Evolutionary conservation across 2,797 vertebrate genomes (phyloP).

Genomic region (Anableps anableps): DNA sequence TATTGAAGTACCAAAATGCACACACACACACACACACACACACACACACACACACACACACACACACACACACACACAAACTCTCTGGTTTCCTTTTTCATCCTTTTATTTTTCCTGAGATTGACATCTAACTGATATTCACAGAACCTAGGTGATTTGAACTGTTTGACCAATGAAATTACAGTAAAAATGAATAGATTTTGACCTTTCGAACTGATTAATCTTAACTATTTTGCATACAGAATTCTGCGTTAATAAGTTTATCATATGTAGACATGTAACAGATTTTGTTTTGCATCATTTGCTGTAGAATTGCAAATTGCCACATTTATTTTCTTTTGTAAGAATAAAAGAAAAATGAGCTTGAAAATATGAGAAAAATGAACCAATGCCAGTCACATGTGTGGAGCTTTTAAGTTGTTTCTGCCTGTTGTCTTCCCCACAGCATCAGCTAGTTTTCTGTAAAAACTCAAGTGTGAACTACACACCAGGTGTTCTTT

Average conservation of each 20-base stretch:
- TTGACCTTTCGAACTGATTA: neutral
- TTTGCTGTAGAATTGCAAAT: neutral
- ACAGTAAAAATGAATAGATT: neutral
- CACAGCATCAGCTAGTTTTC: neutral
- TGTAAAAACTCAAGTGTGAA: neutral
- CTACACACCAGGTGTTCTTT: neutral
- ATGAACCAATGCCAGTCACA: neutral
- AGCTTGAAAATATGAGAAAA: neutral
- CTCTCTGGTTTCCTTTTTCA: neutral
- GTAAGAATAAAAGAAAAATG: neutral
- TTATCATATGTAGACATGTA: neutral
- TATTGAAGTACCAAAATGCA: conserved; percentile 49
- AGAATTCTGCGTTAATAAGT: conserved; percentile 20
- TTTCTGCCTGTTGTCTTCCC: neutral
- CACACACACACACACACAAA: conserved; percentile 6
- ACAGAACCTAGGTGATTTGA: conserved; percentile 33
- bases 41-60: conserved; percentile 5
- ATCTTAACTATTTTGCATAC: neutral
- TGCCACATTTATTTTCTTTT: neutral
- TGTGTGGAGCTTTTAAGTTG: neutral
- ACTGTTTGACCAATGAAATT: conserved; percentile 38
- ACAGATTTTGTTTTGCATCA: conserved; percentile 7
- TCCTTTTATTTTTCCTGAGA: conserved; percentile 18
- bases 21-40: conserved; percentile 10
- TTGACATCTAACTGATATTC: conserved; percentile 33